A percentile compares a stretch with the other conserved stretches of the same genome.
Conservation (phyloP, 2,113 vertebrate genomes). For the Danionella cerebrum region DNA sequence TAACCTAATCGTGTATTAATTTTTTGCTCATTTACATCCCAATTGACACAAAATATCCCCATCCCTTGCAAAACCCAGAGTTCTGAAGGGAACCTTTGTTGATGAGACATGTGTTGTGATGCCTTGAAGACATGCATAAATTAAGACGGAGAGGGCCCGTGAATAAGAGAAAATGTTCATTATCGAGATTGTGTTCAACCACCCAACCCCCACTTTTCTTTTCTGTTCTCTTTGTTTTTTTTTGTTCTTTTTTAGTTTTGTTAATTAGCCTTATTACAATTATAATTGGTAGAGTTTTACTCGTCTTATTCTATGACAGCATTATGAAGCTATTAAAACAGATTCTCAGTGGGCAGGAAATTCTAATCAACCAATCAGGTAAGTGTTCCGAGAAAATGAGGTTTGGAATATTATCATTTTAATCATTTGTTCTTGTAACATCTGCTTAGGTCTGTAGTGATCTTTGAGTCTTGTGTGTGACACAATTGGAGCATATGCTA, state of each 20-base stretch:
- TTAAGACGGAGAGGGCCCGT: conserved; percentile 78
- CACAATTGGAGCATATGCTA: too few relatives aligned
- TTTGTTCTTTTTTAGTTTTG: conserved; percentile 83
- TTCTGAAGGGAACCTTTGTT: conserved; percentile 49
- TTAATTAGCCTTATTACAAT: conserved; percentile 96
- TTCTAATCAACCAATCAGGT: conserved; percentile 71
- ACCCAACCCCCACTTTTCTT: conserved; percentile 74
- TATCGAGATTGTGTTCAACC: conserved; percentile 88
- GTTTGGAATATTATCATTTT: conserved; percentile 57
- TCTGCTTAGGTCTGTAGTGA: conserved; percentile 28
- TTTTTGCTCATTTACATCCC: background rate
- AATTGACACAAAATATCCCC: background rate
- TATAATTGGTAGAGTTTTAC: conserved; percentile 68
- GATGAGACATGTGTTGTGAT: conserved; percentile 63
- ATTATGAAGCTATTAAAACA: conserved; percentile 69
- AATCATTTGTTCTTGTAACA: conserved; percentile 60
- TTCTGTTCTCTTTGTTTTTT: conserved; percentile 60
- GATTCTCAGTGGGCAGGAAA: conserved; percentile 57
- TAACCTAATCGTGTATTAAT: background rate
- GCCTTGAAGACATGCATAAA: conserved; percentile 90
- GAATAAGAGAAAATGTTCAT: conserved; percentile 87
- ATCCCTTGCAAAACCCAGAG: conserved; percentile 5
- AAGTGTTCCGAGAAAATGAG: conserved; percentile 62
- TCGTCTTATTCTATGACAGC: conserved; percentile 56
- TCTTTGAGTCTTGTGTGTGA: background rate